Conservation (phyloP, 2,797 vertebrate genomes). For the Silurus lanzhouensis region DNA sequence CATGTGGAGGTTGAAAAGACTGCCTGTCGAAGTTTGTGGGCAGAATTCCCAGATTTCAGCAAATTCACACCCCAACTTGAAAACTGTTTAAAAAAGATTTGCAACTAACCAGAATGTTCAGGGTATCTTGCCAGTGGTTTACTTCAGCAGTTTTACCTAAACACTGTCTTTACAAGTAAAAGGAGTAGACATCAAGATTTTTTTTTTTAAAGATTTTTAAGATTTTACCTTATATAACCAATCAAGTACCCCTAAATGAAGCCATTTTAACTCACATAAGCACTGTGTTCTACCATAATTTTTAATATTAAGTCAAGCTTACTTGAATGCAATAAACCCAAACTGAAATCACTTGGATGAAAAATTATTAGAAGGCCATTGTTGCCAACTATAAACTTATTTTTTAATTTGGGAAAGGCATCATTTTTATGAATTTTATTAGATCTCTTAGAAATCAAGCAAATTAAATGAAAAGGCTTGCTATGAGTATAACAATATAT, state of each 20-base stretch:
- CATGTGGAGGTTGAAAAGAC: not conserved
- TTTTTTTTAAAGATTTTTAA: too few species aligned
- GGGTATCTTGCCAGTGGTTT: not conserved
- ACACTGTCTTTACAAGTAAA: not conserved
- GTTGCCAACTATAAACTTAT: not conserved
- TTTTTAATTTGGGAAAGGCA: not conserved
- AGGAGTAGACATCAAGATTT: not conserved
- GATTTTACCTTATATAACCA: not conserved
- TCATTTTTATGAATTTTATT: not conserved
- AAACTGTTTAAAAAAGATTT: not conserved
- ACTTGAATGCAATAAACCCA: not conserved
- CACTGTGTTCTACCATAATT: not conserved
- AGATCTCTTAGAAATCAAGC: not conserved
- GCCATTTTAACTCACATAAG: not conserved
- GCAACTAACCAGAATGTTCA: not conserved
- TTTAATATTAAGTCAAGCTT: not conserved
- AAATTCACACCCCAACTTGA: not conserved
- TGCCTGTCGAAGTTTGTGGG: not conserved
- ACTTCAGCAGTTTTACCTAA: not conserved
- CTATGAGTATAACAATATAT: not conserved
- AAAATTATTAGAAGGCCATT: not conserved
- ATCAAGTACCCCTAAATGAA: not conserved
- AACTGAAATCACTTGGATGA: not conserved
- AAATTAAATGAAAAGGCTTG: not conserved
- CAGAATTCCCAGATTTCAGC: constrained; percentile 4